A percentile compares a stretch with the other conserved stretches of the same genome.
Evolutionary conservation across 2,888 invertebrate genomes (phyloP).

Genomic region (Drosophila anomalata): DNA sequence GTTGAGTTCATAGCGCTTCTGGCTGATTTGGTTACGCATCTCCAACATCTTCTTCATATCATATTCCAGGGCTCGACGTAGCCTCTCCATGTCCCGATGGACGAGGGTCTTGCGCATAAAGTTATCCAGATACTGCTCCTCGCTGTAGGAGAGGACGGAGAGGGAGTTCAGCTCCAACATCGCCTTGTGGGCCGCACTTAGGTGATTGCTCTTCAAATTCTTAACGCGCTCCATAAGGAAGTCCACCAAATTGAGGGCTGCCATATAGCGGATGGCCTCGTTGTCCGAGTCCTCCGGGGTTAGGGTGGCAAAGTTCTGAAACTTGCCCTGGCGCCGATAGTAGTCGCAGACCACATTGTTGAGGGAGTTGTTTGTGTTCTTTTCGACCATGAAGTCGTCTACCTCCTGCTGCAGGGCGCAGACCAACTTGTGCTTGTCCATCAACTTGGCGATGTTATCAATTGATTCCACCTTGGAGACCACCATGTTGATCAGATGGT

Average conservation of each 20-base stretch:
- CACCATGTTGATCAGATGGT: slow-evolving; percentile 8
- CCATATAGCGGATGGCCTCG: slow-evolving; percentile 5
- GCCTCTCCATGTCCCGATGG: slow-evolving; percentile 24
- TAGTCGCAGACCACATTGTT: slow-evolving; percentile 19
- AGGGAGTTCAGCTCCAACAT: slow-evolving; percentile 15
- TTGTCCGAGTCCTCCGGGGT: not conserved
- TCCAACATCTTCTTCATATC: slow-evolving; percentile 27
- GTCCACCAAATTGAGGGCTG: slow-evolving; percentile 18
- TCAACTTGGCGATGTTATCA: not conserved
- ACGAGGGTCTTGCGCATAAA: slow-evolving; percentile 22
- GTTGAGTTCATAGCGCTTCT: slow-evolving; percentile 34
- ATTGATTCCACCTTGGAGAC: slow-evolving; percentile 6
- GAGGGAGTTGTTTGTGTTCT: not conserved
- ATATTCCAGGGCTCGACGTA: slow-evolving; percentile 21
- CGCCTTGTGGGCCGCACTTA: not conserved
- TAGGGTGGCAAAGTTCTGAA: slow-evolving; percentile 5
- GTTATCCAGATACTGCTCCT: slow-evolving; percentile 14
- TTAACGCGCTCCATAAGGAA: slow-evolving; percentile 21
- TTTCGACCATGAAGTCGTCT: slow-evolving; percentile 1
- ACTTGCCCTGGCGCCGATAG: slow-evolving; percentile 20
- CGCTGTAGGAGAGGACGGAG: slow-evolving; percentile 21
- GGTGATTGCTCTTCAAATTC: slow-evolving; percentile 16
- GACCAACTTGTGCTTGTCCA: slow-evolving; percentile 29
- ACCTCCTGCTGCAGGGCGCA: not conserved
- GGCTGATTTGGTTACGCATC: slow-evolving; percentile 35